Base-by-base conservation (phyloP, 2,888 invertebrate species). In the Eledone cirrhosa region DNA sequence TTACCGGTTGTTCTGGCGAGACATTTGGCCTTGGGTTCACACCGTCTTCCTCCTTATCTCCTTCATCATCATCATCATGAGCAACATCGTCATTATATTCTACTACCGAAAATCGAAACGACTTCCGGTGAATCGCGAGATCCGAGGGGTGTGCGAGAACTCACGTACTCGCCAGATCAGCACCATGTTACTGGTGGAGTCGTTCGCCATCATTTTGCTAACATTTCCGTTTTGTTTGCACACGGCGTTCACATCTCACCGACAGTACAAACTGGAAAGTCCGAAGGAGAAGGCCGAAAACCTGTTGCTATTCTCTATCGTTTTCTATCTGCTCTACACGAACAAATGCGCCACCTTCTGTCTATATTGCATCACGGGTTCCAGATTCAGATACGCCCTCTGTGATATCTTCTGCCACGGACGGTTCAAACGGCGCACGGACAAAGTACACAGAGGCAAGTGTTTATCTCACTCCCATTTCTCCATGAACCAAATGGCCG, bases 281-380 rank as follows among this genome's bases (percentile, higher is more conserved):
- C 77, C 78, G 13, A 27, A 72, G 11, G 81, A 84, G 19, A 77
- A 27, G 13, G 83, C 80, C 0, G 76, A 78, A 8, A 80, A 79
- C 48, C 82, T 84, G 59, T 80, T 86, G 16, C 77, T 84, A 4
- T 84, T 83, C 65, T 80, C 85, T 0, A 77, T 84, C 4, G 81
- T 83, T 22, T 86, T 87, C 76, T 87, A 86, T 69, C 80, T 87
- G 2, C 82, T 87, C 16, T 86, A 87, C 67, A 81, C 86, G 13
- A 87, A 87, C 80, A 80, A 86, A 48, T 87, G 86, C 69, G 83
- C 83, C 0, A 87, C 85, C 78, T 86, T 87, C 69, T 87, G 84
- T 72, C 82, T 87, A 27, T 87, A 87, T 77, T 87, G 87, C 76
- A 67, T 86, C 16, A 87, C 85, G 65, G 87, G 87, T 0, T 81